phyloP scores from a whole-genome alignment of 2,888 invertebrate species.

The Julus scandinavius region DNA sequence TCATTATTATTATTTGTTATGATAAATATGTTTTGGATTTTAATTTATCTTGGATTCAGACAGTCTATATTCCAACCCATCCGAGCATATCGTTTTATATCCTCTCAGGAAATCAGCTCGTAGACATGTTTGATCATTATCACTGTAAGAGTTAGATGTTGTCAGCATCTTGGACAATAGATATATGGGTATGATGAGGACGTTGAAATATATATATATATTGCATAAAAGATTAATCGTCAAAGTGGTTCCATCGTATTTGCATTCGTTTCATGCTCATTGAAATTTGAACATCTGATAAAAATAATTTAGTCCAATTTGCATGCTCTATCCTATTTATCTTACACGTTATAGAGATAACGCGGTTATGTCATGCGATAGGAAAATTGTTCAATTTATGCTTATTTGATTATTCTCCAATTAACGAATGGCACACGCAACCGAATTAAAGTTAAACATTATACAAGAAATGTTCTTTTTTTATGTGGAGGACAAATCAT shows the following conservation, averaged over 20 bases:
- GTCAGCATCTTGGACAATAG: slow-evolving; percentile 10
- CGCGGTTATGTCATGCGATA: not conserved
- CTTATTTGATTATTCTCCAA: not conserved
- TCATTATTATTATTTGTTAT: not conserved
- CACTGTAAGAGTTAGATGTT: not conserved
- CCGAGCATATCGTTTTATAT: slow-evolving; percentile 9
- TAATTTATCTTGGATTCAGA: not conserved
- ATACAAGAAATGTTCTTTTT: not conserved
- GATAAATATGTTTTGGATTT: slow-evolving; percentile 15
- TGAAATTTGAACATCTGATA: slow-evolving; percentile 20
- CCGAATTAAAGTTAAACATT: not conserved
- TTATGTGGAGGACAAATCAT: slow-evolving; percentile 12
- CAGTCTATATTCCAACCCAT: not conserved
- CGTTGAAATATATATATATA: not conserved
- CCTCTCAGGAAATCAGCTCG: not conserved
- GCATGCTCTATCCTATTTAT: slow-evolving; percentile 16
- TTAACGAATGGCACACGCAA: not conserved
- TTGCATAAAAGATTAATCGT: not conserved
- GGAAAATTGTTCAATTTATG: slow-evolving; percentile 8
- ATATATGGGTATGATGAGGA: not conserved
- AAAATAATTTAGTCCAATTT: slow-evolving; percentile 6
- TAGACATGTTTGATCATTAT: slow-evolving; percentile 19
- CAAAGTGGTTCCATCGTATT: slow-evolving; percentile 3
- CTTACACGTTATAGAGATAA: not conserved
- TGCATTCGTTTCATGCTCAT: slow-evolving; percentile 12